Base-by-base conservation (phyloP, 2,113 vertebrate genomes). In the Promerops cafer region DNA sequence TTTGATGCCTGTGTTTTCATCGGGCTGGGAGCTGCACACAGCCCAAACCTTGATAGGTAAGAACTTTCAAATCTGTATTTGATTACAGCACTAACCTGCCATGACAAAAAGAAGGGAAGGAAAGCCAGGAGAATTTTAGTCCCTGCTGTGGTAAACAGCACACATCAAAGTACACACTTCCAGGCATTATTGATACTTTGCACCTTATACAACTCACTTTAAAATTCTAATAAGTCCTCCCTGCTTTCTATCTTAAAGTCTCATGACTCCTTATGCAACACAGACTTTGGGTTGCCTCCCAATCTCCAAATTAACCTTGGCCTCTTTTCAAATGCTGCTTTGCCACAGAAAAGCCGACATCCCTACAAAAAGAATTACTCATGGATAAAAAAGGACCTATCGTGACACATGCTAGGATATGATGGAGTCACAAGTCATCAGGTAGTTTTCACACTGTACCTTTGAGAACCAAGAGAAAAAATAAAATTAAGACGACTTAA, bases 191-290 rank as follows among this genome's bases (percentile, higher is more conserved):
- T 60, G 82, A 86, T 86, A 92, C 90, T 80, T 81, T 66, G 79
- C 12, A 91, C 85, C 44, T 77, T 54, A 80, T 44, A 86, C 75
- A 56, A 65, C 75, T 83, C 85, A 93, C 79, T 97, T 96, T 88
- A 96, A 94, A 94, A 80, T 88, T 96, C 85, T 92, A 96, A 49
- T 94, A 90, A 91, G 87, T 27, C 50, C 54, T 93, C 53, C 37
- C 78, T 87, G 8, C 53, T 57, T 84, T 87, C 57, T 89, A 82
- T 79, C 93, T 86, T 42, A 19, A 92, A 78, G 87, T 94, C 96
- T 91, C 82, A 90, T 95, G 93, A 96, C 93, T 96, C 40, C 71
- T 96, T 95, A 80, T 70, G 93, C 85, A 95, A 94, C 7, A 17
- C 16, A 87, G 77, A 45, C 68, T 90, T 57, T 3, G 54, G 40